Conservation (phyloP, 2,113 vertebrate genomes). For the Illadopsis cleaveri region DNA sequence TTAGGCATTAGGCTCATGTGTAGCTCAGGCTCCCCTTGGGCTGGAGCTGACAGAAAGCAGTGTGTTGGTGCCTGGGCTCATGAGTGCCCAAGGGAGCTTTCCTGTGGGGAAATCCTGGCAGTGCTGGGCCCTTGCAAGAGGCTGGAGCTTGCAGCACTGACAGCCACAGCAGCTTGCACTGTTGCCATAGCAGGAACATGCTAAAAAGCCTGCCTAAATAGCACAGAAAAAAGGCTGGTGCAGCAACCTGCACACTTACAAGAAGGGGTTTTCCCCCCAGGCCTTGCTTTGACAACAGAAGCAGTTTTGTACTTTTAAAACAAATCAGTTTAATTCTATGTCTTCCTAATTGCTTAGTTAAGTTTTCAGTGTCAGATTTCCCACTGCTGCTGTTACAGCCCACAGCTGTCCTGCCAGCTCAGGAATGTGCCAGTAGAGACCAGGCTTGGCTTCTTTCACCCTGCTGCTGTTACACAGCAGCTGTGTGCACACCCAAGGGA, state of each 20-base stretch:
- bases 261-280: not conserved
- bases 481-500: not conserved
- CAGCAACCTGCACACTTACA: not conserved
- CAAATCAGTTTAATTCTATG: not conserved
- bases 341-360: not conserved
- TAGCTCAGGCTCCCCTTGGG: not conserved
- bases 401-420: not conserved
- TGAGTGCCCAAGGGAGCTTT: not conserved
- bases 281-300: not conserved
- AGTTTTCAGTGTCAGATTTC: not conserved
- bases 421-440: not conserved
- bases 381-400: not conserved
- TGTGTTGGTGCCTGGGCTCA: not conserved
- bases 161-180: not conserved
- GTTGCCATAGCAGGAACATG: not conserved
- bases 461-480: not conserved
- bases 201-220: not conserved
- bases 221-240: not conserved
- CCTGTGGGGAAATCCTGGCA: not conserved
- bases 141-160: not conserved
- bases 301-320: not conserved
- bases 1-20: not conserved
- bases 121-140: accelerated
- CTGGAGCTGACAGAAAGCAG: not conserved
- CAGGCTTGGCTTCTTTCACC: not conserved